Evolutionary conservation across 1,140 invertebrate genomes (phyloP).

Genomic region (Lordiphosa mommai): DNA sequence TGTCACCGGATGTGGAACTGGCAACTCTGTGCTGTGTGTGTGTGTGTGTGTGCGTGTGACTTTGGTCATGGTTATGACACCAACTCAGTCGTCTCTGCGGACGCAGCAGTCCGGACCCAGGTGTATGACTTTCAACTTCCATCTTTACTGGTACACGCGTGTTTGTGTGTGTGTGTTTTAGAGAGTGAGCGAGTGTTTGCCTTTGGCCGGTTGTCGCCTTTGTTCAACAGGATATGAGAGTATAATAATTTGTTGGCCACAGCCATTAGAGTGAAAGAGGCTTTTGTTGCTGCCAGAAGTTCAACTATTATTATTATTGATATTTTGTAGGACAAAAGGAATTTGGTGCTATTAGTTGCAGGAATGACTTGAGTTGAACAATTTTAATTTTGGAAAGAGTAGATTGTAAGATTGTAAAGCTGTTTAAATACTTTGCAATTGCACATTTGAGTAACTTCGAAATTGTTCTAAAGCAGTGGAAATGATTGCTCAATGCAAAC

Average conservation of each 20-base stretch:
- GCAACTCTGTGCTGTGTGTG: slow-evolving; percentile 7
- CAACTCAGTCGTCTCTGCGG: slow-evolving; percentile 12
- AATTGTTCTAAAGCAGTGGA: too few species aligned
- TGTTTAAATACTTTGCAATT: too few species aligned
- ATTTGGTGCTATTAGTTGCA: too few species aligned
- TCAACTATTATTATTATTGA: neutral
- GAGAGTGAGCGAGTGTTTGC: neutral
- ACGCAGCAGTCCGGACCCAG: slow-evolving; percentile 21
- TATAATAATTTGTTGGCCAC: slow-evolving; percentile 57
- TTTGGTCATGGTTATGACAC: slow-evolving; percentile 74
- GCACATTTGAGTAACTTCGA: too few species aligned
- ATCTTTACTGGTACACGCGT: slow-evolving; percentile 2
- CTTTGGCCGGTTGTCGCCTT: slow-evolving; percentile 33
- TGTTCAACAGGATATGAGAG: slow-evolving; percentile 63
- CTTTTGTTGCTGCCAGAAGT: slow-evolving; percentile 3
- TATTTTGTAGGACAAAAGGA: neutral
- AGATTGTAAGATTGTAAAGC: too few species aligned
- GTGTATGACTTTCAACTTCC: slow-evolving; percentile 34
- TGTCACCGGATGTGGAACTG: slow-evolving; percentile 70
- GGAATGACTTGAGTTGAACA: too few species aligned
- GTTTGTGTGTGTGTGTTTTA: neutral
- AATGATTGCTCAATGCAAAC: too few species aligned
- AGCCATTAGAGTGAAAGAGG: slow-evolving; percentile 2
- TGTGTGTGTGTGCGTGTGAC: slow-evolving; percentile 58
- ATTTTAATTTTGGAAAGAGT: too few species aligned